A percentile compares a stretch with the other conserved stretches of the same genome.
Evolutionary conservation across 2,113 vertebrate species (phyloP).

Genomic region (Ammodytes dubius): DNA sequence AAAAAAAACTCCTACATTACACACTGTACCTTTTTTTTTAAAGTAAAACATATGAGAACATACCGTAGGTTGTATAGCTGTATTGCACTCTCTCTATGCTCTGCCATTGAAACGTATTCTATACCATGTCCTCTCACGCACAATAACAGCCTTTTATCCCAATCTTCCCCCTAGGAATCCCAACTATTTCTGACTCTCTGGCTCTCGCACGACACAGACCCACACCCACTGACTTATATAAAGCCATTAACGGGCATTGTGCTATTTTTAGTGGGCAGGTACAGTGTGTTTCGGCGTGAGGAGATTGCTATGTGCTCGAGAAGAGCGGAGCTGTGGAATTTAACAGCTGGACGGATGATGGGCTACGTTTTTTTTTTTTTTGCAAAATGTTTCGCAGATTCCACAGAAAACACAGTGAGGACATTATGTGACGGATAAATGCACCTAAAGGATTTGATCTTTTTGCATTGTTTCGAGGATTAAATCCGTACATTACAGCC

Average conservation of each 20-base stretch:
- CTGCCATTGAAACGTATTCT: neutral
- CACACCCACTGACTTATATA: constrained; percentile 74
- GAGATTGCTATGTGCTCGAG: constrained; percentile 47
- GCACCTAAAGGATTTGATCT: neutral
- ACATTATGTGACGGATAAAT: neutral
- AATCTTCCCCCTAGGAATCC: constrained; percentile 42
- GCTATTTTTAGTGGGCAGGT: constrained; percentile 79
- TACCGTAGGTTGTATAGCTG: neutral
- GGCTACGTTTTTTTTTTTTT: neutral
- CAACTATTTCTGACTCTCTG: constrained; percentile 34
- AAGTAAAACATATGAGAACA: neutral
- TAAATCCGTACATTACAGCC: neutral
- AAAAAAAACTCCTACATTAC: too few species aligned
- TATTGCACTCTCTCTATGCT: neutral
- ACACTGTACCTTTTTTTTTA: neutral
- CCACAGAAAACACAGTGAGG: neutral
- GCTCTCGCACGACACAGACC: constrained; percentile 27
- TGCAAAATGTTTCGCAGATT: neutral
- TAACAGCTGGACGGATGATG: constrained; percentile 34
- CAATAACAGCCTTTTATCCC: constrained; percentile 22
- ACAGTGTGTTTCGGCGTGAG: constrained; percentile 52
- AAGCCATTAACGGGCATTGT: constrained; percentile 73
- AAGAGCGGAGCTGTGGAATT: constrained; percentile 18
- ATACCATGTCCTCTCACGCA: constrained; percentile 3
- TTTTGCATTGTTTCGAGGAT: neutral